Conservation (phyloP, 2,797 vertebrate species). For the Aselliscus stoliczkanus region DNA sequence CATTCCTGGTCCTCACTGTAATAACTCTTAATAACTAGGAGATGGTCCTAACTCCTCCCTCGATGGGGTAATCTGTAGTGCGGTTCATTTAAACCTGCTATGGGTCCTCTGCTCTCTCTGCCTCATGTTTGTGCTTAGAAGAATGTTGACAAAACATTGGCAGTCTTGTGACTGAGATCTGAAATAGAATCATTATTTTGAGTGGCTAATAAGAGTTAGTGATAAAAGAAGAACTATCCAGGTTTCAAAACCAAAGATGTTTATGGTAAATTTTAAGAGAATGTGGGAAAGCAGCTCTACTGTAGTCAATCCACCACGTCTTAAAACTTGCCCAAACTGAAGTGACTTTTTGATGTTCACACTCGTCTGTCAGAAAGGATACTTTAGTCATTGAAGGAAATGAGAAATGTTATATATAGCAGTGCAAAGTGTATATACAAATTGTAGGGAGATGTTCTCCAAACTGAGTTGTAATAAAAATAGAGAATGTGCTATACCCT, state of each 20-base stretch:
- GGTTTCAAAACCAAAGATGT: background rate
- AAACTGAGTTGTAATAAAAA: background rate
- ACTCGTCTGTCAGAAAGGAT: background rate
- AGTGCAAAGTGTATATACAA: background rate
- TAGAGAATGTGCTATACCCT: background rate
- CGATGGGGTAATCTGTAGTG: background rate
- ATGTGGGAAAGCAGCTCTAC: background rate
- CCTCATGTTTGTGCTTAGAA: background rate
- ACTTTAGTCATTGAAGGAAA: background rate
- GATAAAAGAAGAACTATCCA: background rate
- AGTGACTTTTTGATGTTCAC: background rate
- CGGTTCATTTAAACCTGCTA: background rate
- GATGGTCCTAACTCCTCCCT: background rate
- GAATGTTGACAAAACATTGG: background rate
- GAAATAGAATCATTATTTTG: background rate
- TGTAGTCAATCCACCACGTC: background rate
- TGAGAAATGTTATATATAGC: background rate
- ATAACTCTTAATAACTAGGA: background rate
- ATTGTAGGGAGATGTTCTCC: background rate
- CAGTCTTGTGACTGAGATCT: background rate
- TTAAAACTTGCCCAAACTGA: background rate
- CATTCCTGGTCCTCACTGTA: background rate
- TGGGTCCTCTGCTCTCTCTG: background rate
- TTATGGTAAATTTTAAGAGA: conserved; percentile 9
- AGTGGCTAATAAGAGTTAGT: background rate